phyloP scores from a whole-genome alignment of 1,140 invertebrate genomes.

The Diachasmimorpha longicaudata region DNA sequence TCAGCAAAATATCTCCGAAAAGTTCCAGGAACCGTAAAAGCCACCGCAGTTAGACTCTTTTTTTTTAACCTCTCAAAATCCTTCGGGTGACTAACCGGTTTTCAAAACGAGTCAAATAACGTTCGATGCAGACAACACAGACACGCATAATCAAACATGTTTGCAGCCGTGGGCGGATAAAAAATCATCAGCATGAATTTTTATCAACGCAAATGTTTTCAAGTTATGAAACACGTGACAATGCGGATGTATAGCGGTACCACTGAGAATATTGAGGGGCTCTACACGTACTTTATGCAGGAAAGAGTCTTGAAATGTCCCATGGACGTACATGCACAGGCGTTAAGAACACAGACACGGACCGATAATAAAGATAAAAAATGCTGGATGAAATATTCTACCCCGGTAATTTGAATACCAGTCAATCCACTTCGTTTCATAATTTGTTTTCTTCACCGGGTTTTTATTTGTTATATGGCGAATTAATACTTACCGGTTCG shows the following conservation, averaged over 20 bases:
- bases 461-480: no score
- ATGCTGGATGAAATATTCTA: no score
- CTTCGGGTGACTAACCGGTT: slow-evolving; percentile 35
- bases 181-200: neutral
- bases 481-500: no score
- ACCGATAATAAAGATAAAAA: no score
- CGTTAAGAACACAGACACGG: no score
- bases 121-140: neutral
- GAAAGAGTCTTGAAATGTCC: no score
- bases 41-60: neutral
- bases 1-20: neutral
- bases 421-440: no score
- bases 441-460: no score
- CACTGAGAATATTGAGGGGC: neutral
- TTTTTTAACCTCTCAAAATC: neutral
- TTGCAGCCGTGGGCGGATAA: neutral
- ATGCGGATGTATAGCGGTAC: slow-evolving; percentile 6
- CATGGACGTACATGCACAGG: no score
- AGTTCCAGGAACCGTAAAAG: slow-evolving; percentile 31
- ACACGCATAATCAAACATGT: slow-evolving; percentile 5
- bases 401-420: no score
- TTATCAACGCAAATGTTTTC: neutral
- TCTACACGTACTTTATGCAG: no score
- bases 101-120: slow-evolving; percentile 19
- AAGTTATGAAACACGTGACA: slow-evolving; percentile 9